phyloP scores from a whole-genome alignment of 2,113 vertebrate genomes.

The Macroglossus sobrinus region DNA sequence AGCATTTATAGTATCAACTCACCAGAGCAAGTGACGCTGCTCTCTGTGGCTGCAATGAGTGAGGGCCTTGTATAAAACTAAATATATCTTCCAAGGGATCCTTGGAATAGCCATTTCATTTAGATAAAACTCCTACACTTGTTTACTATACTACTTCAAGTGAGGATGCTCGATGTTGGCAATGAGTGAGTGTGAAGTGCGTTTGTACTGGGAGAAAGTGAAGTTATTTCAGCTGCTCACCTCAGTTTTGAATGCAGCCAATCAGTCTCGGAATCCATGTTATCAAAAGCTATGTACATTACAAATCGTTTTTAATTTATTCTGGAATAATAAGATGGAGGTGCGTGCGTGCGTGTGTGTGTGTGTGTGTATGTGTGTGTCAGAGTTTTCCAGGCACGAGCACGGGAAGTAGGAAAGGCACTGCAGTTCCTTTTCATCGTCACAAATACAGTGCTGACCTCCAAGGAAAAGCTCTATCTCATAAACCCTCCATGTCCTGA shows the following conservation, averaged over 20 bases:
- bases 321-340: not conserved
- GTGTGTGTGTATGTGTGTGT: not conserved
- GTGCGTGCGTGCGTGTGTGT: not conserved
- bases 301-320: not conserved
- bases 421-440: constrained; percentile 34
- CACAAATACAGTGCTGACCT: not conserved
- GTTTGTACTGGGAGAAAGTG: not conserved
- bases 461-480: not conserved
- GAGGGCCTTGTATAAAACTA: not conserved
- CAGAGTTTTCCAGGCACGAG: not conserved
- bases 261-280: not conserved
- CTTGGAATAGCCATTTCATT: not conserved
- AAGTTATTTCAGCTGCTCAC: constrained; percentile 34
- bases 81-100: constrained; percentile 27
- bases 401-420: not conserved
- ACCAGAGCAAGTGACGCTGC: not conserved
- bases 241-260: constrained; percentile 45
- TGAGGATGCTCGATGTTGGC: not conserved
- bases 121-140: constrained; percentile 44
- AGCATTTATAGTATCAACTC: not conserved
- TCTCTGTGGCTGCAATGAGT: not conserved
- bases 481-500: not conserved
- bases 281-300: constrained; percentile 6
- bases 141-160: not conserved
- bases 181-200: not conserved